Evolutionary conservation across 2,888 invertebrate species (phyloP).

Genomic region (Koerneria pararmatus): DNA sequence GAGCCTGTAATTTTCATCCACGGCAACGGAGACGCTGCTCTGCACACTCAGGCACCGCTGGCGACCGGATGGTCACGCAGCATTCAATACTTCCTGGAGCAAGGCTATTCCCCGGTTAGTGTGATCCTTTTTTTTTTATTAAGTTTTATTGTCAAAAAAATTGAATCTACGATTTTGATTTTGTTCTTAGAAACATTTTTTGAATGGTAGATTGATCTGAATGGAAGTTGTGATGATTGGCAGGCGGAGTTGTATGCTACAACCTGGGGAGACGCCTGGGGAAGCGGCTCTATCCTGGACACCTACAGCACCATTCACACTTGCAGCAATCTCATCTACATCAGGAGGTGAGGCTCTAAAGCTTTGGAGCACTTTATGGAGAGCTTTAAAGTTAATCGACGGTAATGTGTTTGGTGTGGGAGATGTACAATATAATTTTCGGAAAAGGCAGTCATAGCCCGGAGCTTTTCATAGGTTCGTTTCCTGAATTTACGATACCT

Average conservation of each 20-base stretch:
- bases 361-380: too few species aligned
- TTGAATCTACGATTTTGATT: not conserved
- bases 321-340: conserved; percentile 49
- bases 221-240: not conserved
- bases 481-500: too few species aligned
- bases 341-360: conserved; percentile 35
- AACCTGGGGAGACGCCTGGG: conserved; percentile 56
- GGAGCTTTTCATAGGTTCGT: too few species aligned
- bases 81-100: conserved; percentile 57
- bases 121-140: not conserved
- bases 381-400: too few species aligned
- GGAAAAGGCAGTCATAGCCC: too few species aligned
- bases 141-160: not conserved
- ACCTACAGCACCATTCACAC: conserved; percentile 55
- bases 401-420: too few species aligned
- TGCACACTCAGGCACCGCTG: conserved; percentile 53
- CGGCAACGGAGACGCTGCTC: conserved; percentile 55
- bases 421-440: too few species aligned
- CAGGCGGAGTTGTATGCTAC: conserved; percentile 55
- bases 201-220: not conserved
- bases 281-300: conserved; percentile 43
- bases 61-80: conserved; percentile 41
- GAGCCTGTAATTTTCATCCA: conserved; percentile 57
- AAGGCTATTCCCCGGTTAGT: conserved; percentile 46
- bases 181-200: not conserved